Evolutionary conservation across 2,797 vertebrate genomes (phyloP).

Genomic region (Paramormyrops hopkinsi): DNA sequence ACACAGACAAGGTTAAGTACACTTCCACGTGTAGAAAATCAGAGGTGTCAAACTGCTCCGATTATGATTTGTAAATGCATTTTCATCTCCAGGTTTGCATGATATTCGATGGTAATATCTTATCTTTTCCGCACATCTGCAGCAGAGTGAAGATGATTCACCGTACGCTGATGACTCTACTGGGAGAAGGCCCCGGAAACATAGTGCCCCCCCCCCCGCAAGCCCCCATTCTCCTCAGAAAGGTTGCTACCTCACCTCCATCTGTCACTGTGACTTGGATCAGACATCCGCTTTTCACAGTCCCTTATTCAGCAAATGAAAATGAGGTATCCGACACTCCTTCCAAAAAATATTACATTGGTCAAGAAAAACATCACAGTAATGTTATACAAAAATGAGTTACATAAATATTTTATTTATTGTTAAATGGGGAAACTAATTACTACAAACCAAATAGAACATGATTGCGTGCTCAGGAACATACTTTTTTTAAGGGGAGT

Average conservation of each 20-base stretch:
- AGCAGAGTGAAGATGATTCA: conserved; percentile 41
- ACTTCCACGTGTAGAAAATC: not conserved
- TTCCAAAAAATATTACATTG: not conserved
- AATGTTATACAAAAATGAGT: not conserved
- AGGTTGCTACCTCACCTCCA: conserved; percentile 58
- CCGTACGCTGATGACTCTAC: conserved; percentile 38
- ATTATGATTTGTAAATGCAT: not conserved
- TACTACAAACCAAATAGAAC: not conserved
- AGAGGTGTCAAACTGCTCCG: not conserved
- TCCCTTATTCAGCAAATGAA: conserved; percentile 44
- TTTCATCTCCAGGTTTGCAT: not conserved
- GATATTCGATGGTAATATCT: conserved; percentile 28
- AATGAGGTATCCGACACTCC: not conserved
- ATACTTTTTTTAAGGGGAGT: not conserved
- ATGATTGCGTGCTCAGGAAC: not conserved
- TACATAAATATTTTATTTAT: not conserved
- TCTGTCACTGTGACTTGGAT: conserved; percentile 71
- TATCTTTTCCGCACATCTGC: conserved; percentile 48
- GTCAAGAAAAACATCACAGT: not conserved
- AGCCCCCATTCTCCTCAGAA: not conserved
- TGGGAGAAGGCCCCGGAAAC: not conserved
- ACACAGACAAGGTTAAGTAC: not conserved
- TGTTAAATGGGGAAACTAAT: not conserved
- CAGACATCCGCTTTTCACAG: conserved; percentile 66
- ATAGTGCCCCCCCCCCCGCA: not conserved